Conservation (phyloP, 2,888 invertebrate genomes). For the Glyphotaelius pellucidus region DNA sequence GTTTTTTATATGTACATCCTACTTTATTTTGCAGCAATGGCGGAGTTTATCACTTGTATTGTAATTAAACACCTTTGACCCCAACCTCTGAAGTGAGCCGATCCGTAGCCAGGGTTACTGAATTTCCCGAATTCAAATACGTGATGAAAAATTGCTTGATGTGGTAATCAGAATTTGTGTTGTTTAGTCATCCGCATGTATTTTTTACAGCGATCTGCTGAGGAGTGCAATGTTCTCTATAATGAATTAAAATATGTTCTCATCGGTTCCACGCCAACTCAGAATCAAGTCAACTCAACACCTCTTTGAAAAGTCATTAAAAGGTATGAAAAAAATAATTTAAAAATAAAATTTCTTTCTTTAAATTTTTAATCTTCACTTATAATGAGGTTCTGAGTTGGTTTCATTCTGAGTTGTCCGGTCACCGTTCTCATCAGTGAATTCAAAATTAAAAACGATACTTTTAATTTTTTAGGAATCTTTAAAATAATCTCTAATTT, state of each 20-base stretch:
- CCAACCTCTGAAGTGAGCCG: too few species aligned
- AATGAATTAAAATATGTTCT: not conserved
- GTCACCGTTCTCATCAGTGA: not conserved
- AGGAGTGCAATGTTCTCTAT: not conserved
- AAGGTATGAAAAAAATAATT: too few species aligned
- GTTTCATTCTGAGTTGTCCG: too few species aligned
- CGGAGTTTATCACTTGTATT: conserved; percentile 18
- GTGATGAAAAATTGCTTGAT: not conserved
- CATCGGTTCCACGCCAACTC: too few species aligned
- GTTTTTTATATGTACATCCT: not conserved
- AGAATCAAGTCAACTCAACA: too few species aligned
- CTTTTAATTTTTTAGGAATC: too few species aligned
- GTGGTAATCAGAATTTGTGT: not conserved
- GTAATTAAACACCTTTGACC: conserved; percentile 36
- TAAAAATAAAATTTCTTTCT: too few species aligned
- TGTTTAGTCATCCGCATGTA: not conserved
- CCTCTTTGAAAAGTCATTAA: too few species aligned
- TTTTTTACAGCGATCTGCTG: not conserved
- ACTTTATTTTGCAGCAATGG: not conserved
- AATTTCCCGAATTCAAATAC: not conserved
- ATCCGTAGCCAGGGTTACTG: not conserved
- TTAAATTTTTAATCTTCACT: too few species aligned
- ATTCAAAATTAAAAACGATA: not conserved
- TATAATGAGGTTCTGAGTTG: too few species aligned
- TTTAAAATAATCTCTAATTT: not conserved